Evolutionary conservation across 2,797 vertebrate species (phyloP), one percentile per base, ranked within the genome.

Genomic region (Neopelma chrysocephalum): DNA sequence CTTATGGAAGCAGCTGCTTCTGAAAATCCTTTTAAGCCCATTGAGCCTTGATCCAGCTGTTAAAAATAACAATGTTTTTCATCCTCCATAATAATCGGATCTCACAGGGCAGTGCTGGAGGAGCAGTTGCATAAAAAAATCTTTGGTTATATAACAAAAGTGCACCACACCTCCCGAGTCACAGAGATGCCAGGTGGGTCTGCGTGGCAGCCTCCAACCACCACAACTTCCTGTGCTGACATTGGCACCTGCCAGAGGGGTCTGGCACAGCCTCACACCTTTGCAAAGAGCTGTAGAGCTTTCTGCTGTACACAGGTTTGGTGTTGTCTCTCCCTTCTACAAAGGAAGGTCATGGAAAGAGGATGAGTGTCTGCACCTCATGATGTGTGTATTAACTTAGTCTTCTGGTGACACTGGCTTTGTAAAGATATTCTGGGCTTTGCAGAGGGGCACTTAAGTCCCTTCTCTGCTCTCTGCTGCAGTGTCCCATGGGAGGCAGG

Each of bases 51-150:
- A 94, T 96, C 83, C 91, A 93, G 95, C 81, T 94, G 92, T 96
- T 96, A 96, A 95, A 96, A 96, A 96, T 94, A 96, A 94, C 95
- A 95, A 84, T 89, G 82, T 90, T 91, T 87, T 92, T 60, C 87
- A 68, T 95, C 84, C 64, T 83, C 81, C 50, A 12, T 42, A 82
- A 11, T 90, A 96, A 96, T 93, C 77, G 47, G 92, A 92, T 96
- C 71, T 72, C 73, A 25, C 32, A 38, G 82, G 77, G 68, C 58
- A 47, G 50, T 2, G 9, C 65, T 83, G 78, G 61, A 92, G 71
- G 43, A 91, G 66, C 2, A 4, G 26, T 45, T 82, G 80, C 81
- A 27, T 87, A 76, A 91, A 90, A 68, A 69, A 61, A 34, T 23
- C 75, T 76, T 62, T 70, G 48, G 51, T 96, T 96, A 42, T 17